Evolutionary conservation across 1,140 invertebrate genomes (phyloP), one percentile per base, ranked within the genome.

Genomic region (Panagrolaimus sp.): DNA sequence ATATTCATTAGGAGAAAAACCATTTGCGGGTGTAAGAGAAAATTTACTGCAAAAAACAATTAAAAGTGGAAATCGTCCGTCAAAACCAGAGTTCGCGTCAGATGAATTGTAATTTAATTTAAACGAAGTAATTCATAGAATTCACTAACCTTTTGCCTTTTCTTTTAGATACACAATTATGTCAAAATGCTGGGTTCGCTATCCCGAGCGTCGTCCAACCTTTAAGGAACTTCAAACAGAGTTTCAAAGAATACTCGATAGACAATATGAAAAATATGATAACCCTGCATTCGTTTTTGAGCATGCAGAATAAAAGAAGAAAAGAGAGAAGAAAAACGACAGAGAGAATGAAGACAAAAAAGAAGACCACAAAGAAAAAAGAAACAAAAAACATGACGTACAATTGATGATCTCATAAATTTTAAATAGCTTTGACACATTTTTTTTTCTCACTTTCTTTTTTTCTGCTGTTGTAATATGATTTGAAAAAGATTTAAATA

Each of bases 21-120:
- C 73, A 15, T 72, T 72, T 43, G 69, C 68, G 43, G 70, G 72
- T 62, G 46, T 74, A n/a, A 15, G 63, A 38, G 55, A 70, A 38
- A 69, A 74, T 28, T 66, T 73, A 65, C 68, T 74, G 28, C 48
- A 73, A n/a, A 62, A 69, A 47, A 68, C 66, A 17, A 65, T 74
- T 24, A 63, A 65, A 48, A 69, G 68, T 46, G 73, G 73, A 12
- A 46, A 71, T 68, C 44, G 67, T 17, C 73, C 70, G 7, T 43
- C 64, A 6, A 71, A 64, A 43, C 73, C 71, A 17, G 63, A 70
- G 14, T 73, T 62, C 38, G 62, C 72, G 12, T 70, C 71, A 1
- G 72, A 73, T 32, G 63, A 73, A 55, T n/a, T 58, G 52, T 58
- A 17, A 12, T 21, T 24, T 58, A n/a, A n/a, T 48, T n/a, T 15